Evolutionary conservation across 2,113 vertebrate genomes (phyloP).

Genomic region (Tonatia bakeri): DNA sequence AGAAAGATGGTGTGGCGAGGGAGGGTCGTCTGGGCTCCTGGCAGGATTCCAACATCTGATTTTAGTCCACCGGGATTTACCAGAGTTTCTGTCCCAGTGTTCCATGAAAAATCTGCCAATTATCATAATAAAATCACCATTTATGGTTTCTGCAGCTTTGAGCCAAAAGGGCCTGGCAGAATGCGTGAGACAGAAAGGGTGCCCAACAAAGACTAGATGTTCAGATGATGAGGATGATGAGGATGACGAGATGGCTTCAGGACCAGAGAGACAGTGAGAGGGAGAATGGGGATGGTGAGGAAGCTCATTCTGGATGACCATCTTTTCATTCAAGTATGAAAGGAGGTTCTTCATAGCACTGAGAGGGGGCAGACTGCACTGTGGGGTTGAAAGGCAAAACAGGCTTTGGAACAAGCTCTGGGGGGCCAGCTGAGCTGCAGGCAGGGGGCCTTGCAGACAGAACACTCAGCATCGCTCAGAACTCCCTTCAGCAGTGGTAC

Average conservation of each 20-base stretch:
- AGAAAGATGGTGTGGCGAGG: not conserved
- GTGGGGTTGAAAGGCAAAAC: not conserved
- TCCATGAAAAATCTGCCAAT: not conserved
- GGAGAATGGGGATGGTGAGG: not conserved
- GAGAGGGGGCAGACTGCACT: not conserved
- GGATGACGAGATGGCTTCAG: not conserved
- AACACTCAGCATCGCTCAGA: not conserved
- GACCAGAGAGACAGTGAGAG: not conserved
- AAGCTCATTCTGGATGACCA: not conserved
- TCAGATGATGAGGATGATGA: not conserved
- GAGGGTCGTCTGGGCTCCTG: not conserved
- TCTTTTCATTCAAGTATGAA: not conserved
- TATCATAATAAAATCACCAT: not conserved
- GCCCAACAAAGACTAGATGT: not conserved
- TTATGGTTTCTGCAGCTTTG: constrained; percentile 7
- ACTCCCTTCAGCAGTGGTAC: not conserved
- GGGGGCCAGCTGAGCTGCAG: not conserved
- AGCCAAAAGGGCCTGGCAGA: not conserved
- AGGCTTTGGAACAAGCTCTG: not conserved
- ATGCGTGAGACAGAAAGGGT: not conserved
- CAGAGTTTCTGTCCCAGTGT: not conserved
- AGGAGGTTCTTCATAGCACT: not conserved
- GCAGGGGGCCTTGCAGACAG: not conserved
- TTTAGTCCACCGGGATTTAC: not conserved
- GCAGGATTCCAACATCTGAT: not conserved